These are phyloP conservation scores for Stegana nigrithorax DNA, from an alignment of 2,888 invertebrate species.

Conservation along the genomic window DNA sequence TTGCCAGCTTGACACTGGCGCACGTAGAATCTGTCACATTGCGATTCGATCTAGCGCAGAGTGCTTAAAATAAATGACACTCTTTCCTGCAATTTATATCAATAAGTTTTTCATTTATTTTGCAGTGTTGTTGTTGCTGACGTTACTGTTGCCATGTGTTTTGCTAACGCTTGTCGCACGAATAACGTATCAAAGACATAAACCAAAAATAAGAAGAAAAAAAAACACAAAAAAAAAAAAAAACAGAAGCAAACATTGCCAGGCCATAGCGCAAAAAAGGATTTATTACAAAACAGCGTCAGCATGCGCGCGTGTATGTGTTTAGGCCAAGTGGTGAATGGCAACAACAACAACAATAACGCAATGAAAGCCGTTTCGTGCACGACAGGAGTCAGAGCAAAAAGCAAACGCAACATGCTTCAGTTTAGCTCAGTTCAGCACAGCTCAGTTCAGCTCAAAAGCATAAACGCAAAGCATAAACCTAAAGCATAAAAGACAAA, in stretches of 20 bases:
- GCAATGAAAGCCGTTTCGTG: too few species aligned
- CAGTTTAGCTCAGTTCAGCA: background rate
- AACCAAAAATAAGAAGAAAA: background rate
- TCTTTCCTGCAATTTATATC: slow-evolving; percentile 22
- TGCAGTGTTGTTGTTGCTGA: background rate
- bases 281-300: slow-evolving; percentile 16
- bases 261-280: slow-evolving; percentile 18
- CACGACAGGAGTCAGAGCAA: too few species aligned
- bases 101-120: slow-evolving; percentile 19
- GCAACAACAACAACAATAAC: too few species aligned
- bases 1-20: background rate
- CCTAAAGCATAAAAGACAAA: background rate
- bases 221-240: background rate
- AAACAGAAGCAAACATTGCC: background rate
- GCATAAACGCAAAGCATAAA: too few species aligned
- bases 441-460: background rate
- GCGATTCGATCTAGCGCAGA: background rate
- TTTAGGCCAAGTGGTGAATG: too few species aligned
- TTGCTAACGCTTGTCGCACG: background rate
- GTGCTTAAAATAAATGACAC: slow-evolving; percentile 11
- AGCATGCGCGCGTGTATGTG: too few species aligned
- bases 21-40: background rate
- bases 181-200: background rate
- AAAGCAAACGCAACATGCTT: too few species aligned
- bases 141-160: background rate